Conservation (phyloP, 2,113 vertebrate genomes). For the Cercocebus atys region DNA sequence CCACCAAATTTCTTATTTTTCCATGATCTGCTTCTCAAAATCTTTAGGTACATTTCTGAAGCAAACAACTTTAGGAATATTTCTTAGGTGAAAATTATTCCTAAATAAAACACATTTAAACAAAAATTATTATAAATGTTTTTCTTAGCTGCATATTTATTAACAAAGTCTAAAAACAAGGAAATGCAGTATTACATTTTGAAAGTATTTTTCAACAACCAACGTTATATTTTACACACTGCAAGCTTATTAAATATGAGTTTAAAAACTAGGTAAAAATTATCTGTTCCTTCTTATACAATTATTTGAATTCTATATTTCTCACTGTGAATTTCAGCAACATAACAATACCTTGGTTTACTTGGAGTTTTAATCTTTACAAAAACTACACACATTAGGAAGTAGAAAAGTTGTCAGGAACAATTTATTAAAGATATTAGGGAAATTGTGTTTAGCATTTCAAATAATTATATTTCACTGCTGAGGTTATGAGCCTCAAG, state of each 20-base stretch:
- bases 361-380: background rate
- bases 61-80: background rate
- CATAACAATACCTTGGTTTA: background rate
- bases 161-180: background rate
- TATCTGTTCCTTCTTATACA: background rate
- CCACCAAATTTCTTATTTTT: background rate
- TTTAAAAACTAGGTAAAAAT: background rate
- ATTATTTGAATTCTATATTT: background rate
- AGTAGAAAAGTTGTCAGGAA: background rate
- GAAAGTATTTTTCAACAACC: background rate
- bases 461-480: constrained; percentile 51
- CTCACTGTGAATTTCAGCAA: background rate
- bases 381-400: background rate
- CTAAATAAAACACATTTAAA: constrained; percentile 6
- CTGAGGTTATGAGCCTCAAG: constrained; percentile 33
- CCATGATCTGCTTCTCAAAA: background rate
- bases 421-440: background rate
- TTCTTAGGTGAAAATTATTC: background rate
- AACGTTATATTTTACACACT: background rate
- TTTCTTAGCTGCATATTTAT: background rate
- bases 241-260: background rate
- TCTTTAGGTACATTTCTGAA: background rate
- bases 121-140: background rate
- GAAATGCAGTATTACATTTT: background rate
- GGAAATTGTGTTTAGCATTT: constrained; percentile 42